A percentile compares a stretch with the other conserved stretches of the same genome.
phyloP scores from a whole-genome alignment of 1,140 invertebrate genomes.

The Planococcus citri region DNA sequence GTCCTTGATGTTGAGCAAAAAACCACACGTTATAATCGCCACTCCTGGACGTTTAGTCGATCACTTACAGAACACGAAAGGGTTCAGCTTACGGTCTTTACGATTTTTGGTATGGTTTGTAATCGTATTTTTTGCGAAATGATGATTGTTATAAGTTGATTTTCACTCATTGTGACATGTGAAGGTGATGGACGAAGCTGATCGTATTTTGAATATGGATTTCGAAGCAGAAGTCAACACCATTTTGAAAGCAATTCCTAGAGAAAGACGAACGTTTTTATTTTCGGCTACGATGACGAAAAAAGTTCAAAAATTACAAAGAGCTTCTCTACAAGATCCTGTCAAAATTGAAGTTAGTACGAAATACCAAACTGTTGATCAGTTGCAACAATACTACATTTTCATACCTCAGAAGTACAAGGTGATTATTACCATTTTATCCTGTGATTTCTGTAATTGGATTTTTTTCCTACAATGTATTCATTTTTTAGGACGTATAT shows the following conservation, averaged over 20 bases:
- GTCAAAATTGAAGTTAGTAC: constrained; percentile 91
- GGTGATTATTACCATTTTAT: constrained; percentile 36
- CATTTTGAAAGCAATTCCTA: constrained; percentile 80
- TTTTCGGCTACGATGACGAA: constrained; percentile 99
- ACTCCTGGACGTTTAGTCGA: constrained; percentile 82
- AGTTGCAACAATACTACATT: constrained; percentile 86
- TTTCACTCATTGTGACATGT: constrained; percentile 13
- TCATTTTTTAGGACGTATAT: constrained; percentile 79
- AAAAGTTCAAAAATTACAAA: constrained; percentile 91
- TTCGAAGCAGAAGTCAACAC: constrained; percentile 94
- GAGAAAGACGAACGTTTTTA: constrained; percentile 72
- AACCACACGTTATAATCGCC: constrained; percentile 89
- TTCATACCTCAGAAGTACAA: constrained; percentile 96
- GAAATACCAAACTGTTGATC: constrained; percentile 96
- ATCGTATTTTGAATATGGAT: constrained; percentile 90
- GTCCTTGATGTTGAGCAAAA: constrained; percentile 76
- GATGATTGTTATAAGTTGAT: not conserved
- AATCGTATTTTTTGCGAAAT: not conserved
- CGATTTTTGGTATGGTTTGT: constrained; percentile 69
- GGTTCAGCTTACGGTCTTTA: constrained; percentile 73
- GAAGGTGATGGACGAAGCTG: constrained; percentile 88
- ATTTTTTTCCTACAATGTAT: too few species aligned
- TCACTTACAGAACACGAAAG: constrained; percentile 87
- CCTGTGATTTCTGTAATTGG: too few species aligned
- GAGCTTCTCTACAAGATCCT: constrained; percentile 83